Conservation (phyloP, 2,888 invertebrate genomes). For the Shargacucullia verbasci region DNA sequence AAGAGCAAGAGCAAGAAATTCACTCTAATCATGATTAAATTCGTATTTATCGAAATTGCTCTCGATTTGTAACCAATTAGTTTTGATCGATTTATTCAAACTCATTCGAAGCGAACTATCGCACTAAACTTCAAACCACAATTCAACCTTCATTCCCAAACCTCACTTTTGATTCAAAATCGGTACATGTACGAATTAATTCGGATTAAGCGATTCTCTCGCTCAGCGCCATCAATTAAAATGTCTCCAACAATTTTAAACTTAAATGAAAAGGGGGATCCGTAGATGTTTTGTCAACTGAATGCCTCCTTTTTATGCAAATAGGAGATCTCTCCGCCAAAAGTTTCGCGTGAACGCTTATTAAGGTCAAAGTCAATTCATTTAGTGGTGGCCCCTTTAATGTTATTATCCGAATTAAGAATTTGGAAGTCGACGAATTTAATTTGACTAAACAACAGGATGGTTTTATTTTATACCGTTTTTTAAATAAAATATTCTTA, state of each 20-base stretch:
- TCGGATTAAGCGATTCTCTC: slow-evolving; percentile 65
- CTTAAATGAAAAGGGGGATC: slow-evolving; percentile 84
- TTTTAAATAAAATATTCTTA: slow-evolving; percentile 51
- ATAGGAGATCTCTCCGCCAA: slow-evolving; percentile 71
- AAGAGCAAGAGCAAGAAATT: background rate
- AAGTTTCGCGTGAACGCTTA: slow-evolving; percentile 74
- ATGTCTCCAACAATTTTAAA: slow-evolving; percentile 80
- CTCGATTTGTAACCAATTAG: background rate
- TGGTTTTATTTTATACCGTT: slow-evolving; percentile 56
- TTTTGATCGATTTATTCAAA: slow-evolving; percentile 6
- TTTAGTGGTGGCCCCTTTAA: slow-evolving; percentile 74
- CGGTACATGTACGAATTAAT: slow-evolving; percentile 79
- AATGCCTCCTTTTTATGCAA: slow-evolving; percentile 86
- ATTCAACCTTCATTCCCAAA: slow-evolving; percentile 8
- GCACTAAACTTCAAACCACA: background rate
- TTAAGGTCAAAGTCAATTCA: slow-evolving; percentile 72
- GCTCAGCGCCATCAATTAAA: slow-evolving; percentile 79
- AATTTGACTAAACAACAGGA: slow-evolving; percentile 77
- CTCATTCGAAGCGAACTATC: slow-evolving; percentile 2
- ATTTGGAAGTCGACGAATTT: slow-evolving; percentile 75
- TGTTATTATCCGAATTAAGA: slow-evolving; percentile 83
- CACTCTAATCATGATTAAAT: too few species aligned
- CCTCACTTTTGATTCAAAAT: slow-evolving; percentile 26
- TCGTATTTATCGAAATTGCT: background rate
- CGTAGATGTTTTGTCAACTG: slow-evolving; percentile 82